phyloP scores from a whole-genome alignment of 2,113 vertebrate species.

The Diglossa brunneiventris region DNA sequence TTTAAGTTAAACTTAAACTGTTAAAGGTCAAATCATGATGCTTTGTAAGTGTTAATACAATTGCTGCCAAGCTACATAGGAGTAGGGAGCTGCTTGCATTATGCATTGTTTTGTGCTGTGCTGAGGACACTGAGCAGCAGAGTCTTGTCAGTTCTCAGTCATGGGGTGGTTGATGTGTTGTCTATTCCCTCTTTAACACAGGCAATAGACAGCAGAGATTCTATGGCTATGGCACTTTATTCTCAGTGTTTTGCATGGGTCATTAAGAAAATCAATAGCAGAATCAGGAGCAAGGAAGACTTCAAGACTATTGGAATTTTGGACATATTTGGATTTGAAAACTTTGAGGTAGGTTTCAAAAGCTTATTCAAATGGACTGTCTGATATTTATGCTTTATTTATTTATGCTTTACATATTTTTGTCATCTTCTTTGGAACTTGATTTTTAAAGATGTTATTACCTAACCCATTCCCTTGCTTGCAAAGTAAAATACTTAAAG shows the following conservation, averaged over 20 bases:
- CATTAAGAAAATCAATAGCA: conserved; percentile 89
- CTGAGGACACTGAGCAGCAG: not conserved
- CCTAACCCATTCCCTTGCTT: not conserved
- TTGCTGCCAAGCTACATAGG: not conserved
- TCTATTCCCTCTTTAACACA: conserved; percentile 38
- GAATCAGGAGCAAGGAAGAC: conserved; percentile 89
- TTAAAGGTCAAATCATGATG: not conserved
- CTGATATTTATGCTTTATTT: not conserved
- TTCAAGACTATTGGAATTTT: conserved; percentile 94
- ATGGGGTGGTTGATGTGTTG: accelerated
- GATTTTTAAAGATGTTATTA: not conserved
- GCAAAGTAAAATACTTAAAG: not conserved
- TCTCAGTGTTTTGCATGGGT: conserved; percentile 97
- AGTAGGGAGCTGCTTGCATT: not conserved
- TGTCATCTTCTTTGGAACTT: not conserved
- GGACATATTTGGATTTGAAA: conserved; percentile 98
- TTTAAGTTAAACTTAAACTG: not conserved
- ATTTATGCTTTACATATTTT: not conserved
- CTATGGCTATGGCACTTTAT: conserved; percentile 97
- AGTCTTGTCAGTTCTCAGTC: not conserved
- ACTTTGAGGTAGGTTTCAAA: conserved; percentile 86
- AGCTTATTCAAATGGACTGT: not conserved
- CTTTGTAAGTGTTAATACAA: not conserved
- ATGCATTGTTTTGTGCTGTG: not conserved
- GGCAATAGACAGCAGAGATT: conserved; percentile 95